These are phyloP conservation scores for Geotrupes spiniger DNA, from an alignment of 2,888 invertebrate genomes.

Conservation along the genomic window DNA sequence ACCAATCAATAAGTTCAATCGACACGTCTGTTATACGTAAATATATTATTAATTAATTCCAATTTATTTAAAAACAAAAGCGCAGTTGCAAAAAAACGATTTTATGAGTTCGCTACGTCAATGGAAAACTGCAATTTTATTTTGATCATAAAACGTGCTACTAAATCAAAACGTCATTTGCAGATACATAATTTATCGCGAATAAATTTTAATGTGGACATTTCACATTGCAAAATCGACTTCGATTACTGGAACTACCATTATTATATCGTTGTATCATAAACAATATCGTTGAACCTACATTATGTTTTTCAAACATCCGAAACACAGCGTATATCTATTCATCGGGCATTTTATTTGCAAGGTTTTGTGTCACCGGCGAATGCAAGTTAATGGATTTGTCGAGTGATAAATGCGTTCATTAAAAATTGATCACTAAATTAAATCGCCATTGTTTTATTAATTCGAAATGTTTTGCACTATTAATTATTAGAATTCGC, in stretches of 20 bases:
- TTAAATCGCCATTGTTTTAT: constrained; percentile 4
- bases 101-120: constrained; percentile 20
- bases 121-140: constrained; percentile 26
- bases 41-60: constrained; percentile 19
- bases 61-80: constrained; percentile 23
- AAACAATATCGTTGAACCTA: constrained; percentile 9
- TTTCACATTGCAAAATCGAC: constrained; percentile 25
- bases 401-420: constrained; percentile 7
- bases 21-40: too few species aligned
- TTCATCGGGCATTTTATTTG: constrained; percentile 3
- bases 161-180: constrained; percentile 33
- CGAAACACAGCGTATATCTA: constrained; percentile 1
- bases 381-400: constrained; percentile 6
- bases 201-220: constrained; percentile 32
- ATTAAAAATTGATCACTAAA: constrained; percentile 4
- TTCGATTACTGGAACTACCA: constrained; percentile 25
- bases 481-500: too few species aligned
- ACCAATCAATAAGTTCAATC: too few species aligned
- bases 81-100: constrained; percentile 29
- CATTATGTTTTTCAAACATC: constrained; percentile 5
- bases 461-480: not conserved
- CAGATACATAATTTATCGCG: constrained; percentile 31
- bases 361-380: constrained; percentile 2
- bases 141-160: constrained; percentile 17
- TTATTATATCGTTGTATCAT: constrained; percentile 19